Evolutionary conservation across 2,888 invertebrate species (phyloP).

Genomic region (Matsumyia berberina): DNA sequence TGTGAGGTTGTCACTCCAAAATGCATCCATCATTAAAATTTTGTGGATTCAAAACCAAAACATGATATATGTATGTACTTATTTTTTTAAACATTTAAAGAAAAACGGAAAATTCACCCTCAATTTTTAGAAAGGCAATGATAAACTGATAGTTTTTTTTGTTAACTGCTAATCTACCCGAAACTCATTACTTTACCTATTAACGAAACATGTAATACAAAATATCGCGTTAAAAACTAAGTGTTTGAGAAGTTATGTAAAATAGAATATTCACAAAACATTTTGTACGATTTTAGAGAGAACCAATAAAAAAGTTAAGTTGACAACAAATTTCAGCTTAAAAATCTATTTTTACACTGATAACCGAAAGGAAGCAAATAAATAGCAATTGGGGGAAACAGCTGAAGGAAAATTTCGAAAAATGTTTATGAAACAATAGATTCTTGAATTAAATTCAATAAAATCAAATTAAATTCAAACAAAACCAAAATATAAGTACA

Average conservation of each 20-base stretch:
- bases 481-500: conserved; percentile 45
- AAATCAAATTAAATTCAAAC: conserved; percentile 54
- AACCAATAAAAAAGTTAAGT: conserved; percentile 53
- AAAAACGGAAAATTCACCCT: neutral
- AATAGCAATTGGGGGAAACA: conserved; percentile 45
- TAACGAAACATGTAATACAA: conserved; percentile 14
- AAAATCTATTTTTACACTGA: conserved; percentile 75
- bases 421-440: conserved; percentile 63
- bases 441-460: conserved; percentile 61
- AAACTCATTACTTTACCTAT: neutral
- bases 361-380: conserved; percentile 54
- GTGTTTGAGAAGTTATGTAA: conserved; percentile 48
- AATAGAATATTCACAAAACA: conserved; percentile 56
- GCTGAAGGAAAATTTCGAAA: conserved; percentile 48
- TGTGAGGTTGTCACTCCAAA: conserved; percentile 42
- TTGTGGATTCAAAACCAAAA: conserved; percentile 9
- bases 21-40: conserved; percentile 38
- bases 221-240: conserved; percentile 16
- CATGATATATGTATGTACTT: conserved; percentile 4
- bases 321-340: conserved; percentile 55
- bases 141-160: neutral
- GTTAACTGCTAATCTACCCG: conserved; percentile 6
- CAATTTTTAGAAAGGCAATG: conserved; percentile 7
- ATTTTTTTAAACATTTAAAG: conserved; percentile 22
- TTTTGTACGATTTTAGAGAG: conserved; percentile 67